Evolutionary conservation across 2,888 invertebrate species (phyloP), one percentile per base, ranked within the genome.

Genomic region (Amiota mariae): DNA sequence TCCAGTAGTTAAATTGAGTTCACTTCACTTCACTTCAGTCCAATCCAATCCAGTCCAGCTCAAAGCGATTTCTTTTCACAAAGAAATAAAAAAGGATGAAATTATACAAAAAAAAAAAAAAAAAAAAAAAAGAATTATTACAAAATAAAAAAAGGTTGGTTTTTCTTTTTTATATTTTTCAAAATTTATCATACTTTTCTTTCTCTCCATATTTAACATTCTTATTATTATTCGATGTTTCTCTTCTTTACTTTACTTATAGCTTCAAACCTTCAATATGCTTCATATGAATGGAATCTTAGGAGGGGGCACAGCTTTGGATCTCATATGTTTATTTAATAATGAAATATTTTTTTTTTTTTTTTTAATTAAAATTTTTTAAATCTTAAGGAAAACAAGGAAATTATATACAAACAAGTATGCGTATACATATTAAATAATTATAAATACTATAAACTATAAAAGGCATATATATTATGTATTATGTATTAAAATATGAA

Each of bases 261-360:
- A 47, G 36, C 36, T 36, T 36, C 36, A 36, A 36, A 36, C 36
- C 36, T 36, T 36, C 36, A 36, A 36, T 36, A 4, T 2, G 6
- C 36, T 36, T 36, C 36, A 36, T 6, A 36, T 36, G 36, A 36
- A 36, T 36, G 36, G 36, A 36, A 36, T 36, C 36, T 36, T 36
- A 2, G 36, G 36, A 36, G 36, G 36, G 36, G 36, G 59, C 20
- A 20, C 18, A 18, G 67, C 51, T 67, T 67, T 18, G 51, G 67
- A 67, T 67, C 67, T 67, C 67, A 67, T 51, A 67, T 67, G 51
- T 36, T 20, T 49, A 68, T 78, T 63, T 49, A 70, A 67, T 9
- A 47, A 24, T 3, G n/a, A 54, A 54, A 64, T 64, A 76, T 63
- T 68, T 71, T 77, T 75, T 78, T 76, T 72, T 66, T 36, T 75